phyloP scores from a whole-genome alignment of 2,113 vertebrate genomes.

The Ailuropoda melanoleuca region DNA sequence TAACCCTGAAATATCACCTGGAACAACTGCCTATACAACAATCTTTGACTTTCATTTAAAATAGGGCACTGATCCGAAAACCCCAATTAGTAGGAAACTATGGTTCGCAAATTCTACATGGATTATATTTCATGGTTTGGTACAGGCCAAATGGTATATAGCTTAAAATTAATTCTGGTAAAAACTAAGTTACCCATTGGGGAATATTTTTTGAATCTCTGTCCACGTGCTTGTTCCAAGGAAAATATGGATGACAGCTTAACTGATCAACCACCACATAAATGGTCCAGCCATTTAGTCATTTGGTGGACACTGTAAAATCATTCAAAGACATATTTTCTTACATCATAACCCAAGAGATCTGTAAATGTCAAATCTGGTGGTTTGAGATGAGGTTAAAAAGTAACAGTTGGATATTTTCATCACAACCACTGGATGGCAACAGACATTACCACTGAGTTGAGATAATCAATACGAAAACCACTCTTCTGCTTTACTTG shows the following conservation, averaged over 20 bases:
- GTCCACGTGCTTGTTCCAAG: neutral
- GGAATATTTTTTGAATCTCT: constrained; percentile 2
- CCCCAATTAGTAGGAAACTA: neutral
- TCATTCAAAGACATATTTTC: neutral
- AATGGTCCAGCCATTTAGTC: neutral
- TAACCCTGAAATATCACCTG: neutral
- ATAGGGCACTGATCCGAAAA: neutral
- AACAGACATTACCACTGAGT: constrained; percentile 75
- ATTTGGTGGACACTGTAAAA: neutral
- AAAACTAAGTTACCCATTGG: constrained; percentile 31
- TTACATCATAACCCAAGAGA: constrained; percentile 16
- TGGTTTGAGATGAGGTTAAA: constrained; percentile 13
- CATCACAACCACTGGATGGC: constrained; percentile 84
- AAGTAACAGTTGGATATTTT: constrained; percentile 72
- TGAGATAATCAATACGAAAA: neutral
- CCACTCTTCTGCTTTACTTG: neutral
- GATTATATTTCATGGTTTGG: neutral
- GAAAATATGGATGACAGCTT: neutral
- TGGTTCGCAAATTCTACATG: neutral
- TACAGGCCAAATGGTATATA: neutral
- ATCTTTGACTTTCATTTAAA: neutral
- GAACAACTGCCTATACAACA: neutral
- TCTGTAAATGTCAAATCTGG: neutral
- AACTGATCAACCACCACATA: neutral
- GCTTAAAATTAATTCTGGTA: constrained; percentile 46